These are phyloP conservation scores for Lamprologus speciosus DNA, from an alignment of 2,113 vertebrate genomes.

Conservation along the genomic window DNA sequence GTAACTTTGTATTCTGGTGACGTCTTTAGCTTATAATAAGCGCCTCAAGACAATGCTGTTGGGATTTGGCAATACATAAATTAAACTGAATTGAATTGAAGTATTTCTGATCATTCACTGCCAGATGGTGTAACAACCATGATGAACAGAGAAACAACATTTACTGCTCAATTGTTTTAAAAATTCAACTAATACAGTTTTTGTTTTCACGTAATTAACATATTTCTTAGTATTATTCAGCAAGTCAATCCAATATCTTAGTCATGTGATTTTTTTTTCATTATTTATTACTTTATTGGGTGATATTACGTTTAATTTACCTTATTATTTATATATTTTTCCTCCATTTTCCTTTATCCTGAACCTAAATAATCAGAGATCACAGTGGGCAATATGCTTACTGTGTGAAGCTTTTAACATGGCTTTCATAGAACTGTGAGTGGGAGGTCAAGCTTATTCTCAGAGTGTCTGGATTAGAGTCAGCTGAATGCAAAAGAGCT, in stretches of 20 bases:
- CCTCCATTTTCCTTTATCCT: accelerated
- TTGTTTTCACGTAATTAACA: accelerated
- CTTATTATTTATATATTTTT: background rate
- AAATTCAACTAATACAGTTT: accelerated
- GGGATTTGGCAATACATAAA: background rate
- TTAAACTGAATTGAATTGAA: background rate
- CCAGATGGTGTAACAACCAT: background rate
- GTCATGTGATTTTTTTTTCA: background rate
- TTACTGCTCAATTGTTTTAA: background rate
- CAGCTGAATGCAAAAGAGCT: background rate
- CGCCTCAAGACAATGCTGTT: accelerated
- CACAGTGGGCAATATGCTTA: background rate
- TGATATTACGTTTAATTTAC: background rate
- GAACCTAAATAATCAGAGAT: background rate
- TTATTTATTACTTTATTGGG: background rate
- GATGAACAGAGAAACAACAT: background rate
- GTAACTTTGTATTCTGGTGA: background rate
- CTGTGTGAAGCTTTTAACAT: background rate
- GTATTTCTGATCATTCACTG: background rate
- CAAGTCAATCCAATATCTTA: background rate
- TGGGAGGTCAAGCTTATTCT: background rate
- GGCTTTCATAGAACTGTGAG: background rate
- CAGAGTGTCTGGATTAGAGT: background rate
- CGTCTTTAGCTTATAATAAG: accelerated
- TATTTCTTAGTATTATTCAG: background rate